Evolutionary conservation across 2,797 vertebrate genomes (phyloP).

Genomic region (Carduelis carduelis): DNA sequence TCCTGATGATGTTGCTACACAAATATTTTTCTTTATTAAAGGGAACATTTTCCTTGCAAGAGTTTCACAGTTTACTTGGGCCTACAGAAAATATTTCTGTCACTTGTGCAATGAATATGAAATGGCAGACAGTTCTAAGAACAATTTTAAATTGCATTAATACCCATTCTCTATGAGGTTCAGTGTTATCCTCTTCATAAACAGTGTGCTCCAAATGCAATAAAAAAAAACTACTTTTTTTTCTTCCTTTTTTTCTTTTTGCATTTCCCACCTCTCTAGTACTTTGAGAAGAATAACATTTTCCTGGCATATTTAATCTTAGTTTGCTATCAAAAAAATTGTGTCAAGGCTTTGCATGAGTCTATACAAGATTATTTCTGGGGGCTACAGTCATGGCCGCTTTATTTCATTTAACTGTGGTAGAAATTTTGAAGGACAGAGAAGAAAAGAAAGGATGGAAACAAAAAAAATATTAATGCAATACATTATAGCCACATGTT

Average conservation of each 20-base stretch:
- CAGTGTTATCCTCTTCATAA: not conserved
- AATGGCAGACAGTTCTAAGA: not conserved
- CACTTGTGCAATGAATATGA: not conserved
- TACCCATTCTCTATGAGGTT: not conserved
- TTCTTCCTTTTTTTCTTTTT: not conserved
- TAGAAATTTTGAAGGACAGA: not conserved
- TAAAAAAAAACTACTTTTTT: not conserved
- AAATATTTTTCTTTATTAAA: constrained; percentile 55
- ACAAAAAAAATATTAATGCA: not conserved
- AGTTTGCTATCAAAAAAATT: not conserved
- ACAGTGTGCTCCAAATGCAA: not conserved
- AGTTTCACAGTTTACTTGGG: not conserved
- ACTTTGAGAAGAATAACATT: not conserved
- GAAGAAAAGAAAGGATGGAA: not conserved
- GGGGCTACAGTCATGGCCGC: not conserved
- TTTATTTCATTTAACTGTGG: not conserved
- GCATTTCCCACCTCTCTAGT: not conserved
- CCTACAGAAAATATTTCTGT: not conserved
- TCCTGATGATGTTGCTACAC: not conserved
- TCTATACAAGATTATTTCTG: not conserved
- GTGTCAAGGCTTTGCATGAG: not conserved
- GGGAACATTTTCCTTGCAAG: not conserved
- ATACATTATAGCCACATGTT: not conserved
- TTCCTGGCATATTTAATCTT: not conserved
- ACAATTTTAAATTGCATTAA: not conserved